These are phyloP conservation scores for Hycleus phaleratus DNA, from an alignment of 1,140 invertebrate species.

Conservation along the genomic window DNA sequence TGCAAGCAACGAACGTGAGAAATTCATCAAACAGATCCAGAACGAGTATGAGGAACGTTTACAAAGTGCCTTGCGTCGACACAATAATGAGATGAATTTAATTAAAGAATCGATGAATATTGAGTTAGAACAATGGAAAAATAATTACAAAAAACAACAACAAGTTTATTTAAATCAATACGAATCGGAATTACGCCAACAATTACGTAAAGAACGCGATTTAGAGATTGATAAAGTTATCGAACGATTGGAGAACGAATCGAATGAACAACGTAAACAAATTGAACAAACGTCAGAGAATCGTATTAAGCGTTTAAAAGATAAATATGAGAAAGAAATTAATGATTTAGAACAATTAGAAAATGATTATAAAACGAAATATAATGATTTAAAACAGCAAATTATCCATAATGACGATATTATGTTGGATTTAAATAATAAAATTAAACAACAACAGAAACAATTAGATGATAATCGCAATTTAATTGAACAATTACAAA, in stretches of 20 bases:
- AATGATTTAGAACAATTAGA: conserved; percentile 53
- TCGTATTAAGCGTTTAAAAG: conserved; percentile 57
- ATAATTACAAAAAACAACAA: conserved; percentile 50
- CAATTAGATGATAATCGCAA: not conserved
- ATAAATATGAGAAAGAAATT: conserved; percentile 65
- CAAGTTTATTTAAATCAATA: conserved; percentile 47
- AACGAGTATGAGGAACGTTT: conserved; percentile 44
- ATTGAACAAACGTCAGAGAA: conserved; percentile 50
- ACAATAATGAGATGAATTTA: conserved; percentile 48
- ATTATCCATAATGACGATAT: conserved; percentile 50
- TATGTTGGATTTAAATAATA: conserved; percentile 43
- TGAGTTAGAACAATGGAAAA: conserved; percentile 50
- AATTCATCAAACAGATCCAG: conserved; percentile 40
- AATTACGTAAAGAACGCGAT: conserved; percentile 54
- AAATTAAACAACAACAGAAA: conserved; percentile 36
- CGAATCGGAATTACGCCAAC: conserved; percentile 50
- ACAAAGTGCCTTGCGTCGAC: conserved; percentile 30
- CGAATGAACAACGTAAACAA: conserved; percentile 42
- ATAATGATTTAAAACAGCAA: conserved; percentile 52
- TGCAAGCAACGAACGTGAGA: conserved; percentile 40
- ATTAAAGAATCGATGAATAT: conserved; percentile 47
- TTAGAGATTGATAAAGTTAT: conserved; percentile 59
- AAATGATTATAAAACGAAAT: conserved; percentile 46
- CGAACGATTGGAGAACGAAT: conserved; percentile 53
- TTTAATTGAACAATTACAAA: conserved; percentile 42